Conservation (phyloP, 2,797 vertebrate species). For the Eulemur mongoz region DNA sequence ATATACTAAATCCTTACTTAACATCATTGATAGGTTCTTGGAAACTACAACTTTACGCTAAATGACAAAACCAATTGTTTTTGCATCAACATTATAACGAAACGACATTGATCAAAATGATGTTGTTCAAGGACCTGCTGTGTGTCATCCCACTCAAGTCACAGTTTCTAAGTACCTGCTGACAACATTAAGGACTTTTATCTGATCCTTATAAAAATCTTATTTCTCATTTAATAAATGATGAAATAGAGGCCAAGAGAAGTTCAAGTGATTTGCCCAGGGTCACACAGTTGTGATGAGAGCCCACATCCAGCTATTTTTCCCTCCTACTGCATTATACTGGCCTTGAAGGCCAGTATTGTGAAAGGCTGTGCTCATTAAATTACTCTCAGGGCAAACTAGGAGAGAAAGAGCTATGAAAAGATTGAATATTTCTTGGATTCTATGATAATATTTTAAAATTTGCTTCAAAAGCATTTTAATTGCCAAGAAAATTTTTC, state of each 20-base stretch:
- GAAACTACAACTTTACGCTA: neutral
- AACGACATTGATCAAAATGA: neutral
- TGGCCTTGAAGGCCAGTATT: neutral
- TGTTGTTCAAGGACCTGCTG: neutral
- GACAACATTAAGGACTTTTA: neutral
- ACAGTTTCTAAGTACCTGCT: neutral
- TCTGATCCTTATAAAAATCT: neutral
- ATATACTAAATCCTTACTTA: neutral
- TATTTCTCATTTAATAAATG: constrained; percentile 5
- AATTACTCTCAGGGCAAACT: neutral
- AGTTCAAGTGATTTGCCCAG: constrained; percentile 1
- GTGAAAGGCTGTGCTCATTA: neutral
- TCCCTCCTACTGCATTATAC: neutral
- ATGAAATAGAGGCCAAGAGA: neutral
- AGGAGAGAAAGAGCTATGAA: neutral
- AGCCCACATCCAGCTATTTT: neutral
- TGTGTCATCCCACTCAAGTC: neutral
- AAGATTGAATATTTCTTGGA: neutral
- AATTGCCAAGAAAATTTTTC: neutral
- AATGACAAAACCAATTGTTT: neutral
- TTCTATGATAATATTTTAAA: neutral
- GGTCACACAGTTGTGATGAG: neutral
- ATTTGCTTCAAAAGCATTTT: constrained; percentile 10
- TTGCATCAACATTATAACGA: neutral
- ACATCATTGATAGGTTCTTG: neutral